Conservation (phyloP, 2,797 vertebrate genomes). For the Emydoidea blandingii region DNA sequence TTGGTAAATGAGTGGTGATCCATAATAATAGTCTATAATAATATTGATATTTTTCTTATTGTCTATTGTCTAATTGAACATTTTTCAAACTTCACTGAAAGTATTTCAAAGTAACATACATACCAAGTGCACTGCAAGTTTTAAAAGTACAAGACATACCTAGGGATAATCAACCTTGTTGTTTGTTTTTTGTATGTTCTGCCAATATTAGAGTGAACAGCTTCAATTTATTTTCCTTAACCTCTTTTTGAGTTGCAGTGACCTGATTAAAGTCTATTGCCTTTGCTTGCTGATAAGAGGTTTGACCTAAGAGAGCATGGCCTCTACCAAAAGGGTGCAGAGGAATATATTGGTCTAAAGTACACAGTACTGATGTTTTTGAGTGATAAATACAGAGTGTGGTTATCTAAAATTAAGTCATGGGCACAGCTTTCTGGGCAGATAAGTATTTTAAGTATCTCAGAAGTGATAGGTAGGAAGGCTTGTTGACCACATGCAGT, state of each 20-base stretch:
- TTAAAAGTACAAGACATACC: neutral
- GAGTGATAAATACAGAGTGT: neutral
- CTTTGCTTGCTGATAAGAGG: conserved; percentile 3
- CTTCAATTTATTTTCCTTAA: conserved; percentile 26
- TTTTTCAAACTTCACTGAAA: neutral
- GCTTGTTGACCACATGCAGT: neutral
- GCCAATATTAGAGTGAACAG: neutral
- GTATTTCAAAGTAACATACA: neutral
- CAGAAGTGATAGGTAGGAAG: neutral
- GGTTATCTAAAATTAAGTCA: conserved; percentile 8
- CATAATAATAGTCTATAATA: neutral
- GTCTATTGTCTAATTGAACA: neutral
- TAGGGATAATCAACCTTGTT: neutral
- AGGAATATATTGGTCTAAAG: neutral
- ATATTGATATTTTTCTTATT: neutral
- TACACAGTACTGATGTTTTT: neutral
- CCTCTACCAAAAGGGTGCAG: neutral
- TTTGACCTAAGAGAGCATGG: conserved; percentile 13
- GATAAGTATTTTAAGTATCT: neutral
- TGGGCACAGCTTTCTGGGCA: neutral
- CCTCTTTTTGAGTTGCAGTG: neutral
- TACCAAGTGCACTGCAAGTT: neutral
- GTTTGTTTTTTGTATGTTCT: rapidly evolving
- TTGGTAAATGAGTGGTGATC: neutral
- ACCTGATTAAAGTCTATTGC: conserved; percentile 28